phyloP scores from a whole-genome alignment of 1,140 invertebrate species.

The Hypsibius dujardini region DNA sequence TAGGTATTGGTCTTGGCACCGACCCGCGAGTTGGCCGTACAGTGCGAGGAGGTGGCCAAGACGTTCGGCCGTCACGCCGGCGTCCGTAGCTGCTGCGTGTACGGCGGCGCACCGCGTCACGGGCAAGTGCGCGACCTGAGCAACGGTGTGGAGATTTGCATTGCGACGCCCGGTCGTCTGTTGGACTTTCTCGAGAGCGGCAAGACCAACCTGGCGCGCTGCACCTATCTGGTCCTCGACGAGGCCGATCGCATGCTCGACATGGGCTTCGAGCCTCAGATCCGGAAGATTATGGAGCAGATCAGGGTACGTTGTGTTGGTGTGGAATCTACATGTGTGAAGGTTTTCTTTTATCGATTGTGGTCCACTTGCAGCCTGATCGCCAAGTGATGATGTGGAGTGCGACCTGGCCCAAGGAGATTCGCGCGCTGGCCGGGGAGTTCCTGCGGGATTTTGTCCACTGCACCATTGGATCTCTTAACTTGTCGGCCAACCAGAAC shows the following conservation, averaged over 20 bases:
- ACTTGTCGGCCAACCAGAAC: conserved; percentile 86
- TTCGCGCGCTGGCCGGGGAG: conserved; percentile 73
- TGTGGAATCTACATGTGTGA: too few relatives aligned
- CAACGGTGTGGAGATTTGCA: conserved; percentile 45
- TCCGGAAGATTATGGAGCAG: conserved; percentile 86
- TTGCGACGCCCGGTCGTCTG: conserved; percentile 70
- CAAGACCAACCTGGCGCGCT: conserved; percentile 66
- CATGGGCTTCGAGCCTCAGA: conserved; percentile 99
- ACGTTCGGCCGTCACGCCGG: conserved; percentile 69
- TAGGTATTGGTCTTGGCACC: conserved; percentile 62
- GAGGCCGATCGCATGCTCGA: conserved; percentile 98
- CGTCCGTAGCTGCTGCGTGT: conserved; percentile 74
- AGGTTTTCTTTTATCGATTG: too few relatives aligned
- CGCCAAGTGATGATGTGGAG: conserved; percentile 95
- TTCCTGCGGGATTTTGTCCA: conserved; percentile 78
- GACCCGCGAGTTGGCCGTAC: conserved; percentile 82
- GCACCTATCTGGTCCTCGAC: conserved; percentile 86
- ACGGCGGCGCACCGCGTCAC: conserved; percentile 84
- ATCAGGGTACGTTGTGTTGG: conserved; percentile 53
- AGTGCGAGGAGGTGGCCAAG: conserved; percentile 76
- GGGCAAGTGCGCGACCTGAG: conserved; percentile 68
- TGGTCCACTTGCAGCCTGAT: conserved; percentile 46
- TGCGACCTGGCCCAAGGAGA: conserved; percentile 95
- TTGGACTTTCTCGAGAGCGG: conserved; percentile 85
- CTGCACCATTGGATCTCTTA: conserved; percentile 79